Evolutionary conservation across 2,797 vertebrate genomes (phyloP).

Genomic region (Anabas testudineus): DNA sequence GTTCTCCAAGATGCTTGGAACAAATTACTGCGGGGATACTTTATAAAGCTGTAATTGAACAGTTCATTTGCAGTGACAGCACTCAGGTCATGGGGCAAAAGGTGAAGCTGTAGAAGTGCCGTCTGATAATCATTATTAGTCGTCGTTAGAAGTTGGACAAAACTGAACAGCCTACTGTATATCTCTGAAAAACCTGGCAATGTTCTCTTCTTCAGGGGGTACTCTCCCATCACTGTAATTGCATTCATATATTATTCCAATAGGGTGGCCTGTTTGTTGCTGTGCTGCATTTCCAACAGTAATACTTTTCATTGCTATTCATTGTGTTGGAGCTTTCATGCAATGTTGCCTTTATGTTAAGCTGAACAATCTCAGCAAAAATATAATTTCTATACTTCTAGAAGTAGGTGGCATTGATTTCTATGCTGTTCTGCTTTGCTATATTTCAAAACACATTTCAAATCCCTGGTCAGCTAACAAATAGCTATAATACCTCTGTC

Average conservation of each 20-base stretch:
- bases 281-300: slow-evolving; percentile 23
- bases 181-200: too few relatives aligned
- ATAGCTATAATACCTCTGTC: slow-evolving; percentile 47
- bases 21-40: too few relatives aligned
- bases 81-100: too few relatives aligned
- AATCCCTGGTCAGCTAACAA: slow-evolving; percentile 54
- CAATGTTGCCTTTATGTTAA: slow-evolving; percentile 23
- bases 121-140: too few relatives aligned
- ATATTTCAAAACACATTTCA: slow-evolving; percentile 38
- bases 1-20: too few relatives aligned
- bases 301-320: slow-evolving; percentile 43
- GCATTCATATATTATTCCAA: not conserved
- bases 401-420: slow-evolving; percentile 13
- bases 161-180: not conserved
- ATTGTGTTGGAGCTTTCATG: slow-evolving; percentile 24
- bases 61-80: too few relatives aligned
- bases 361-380: slow-evolving; percentile 4
- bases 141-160: not conserved
- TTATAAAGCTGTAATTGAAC: too few relatives aligned
- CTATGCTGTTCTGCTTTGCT: slow-evolving; percentile 9
- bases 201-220: not conserved
- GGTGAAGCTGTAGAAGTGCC: too few relatives aligned
- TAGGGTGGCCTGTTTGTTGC: not conserved
- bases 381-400: slow-evolving; percentile 9
- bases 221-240: not conserved